Evolutionary conservation across 2,888 invertebrate genomes (phyloP).

Genomic region (Zele albiditarsus): DNA sequence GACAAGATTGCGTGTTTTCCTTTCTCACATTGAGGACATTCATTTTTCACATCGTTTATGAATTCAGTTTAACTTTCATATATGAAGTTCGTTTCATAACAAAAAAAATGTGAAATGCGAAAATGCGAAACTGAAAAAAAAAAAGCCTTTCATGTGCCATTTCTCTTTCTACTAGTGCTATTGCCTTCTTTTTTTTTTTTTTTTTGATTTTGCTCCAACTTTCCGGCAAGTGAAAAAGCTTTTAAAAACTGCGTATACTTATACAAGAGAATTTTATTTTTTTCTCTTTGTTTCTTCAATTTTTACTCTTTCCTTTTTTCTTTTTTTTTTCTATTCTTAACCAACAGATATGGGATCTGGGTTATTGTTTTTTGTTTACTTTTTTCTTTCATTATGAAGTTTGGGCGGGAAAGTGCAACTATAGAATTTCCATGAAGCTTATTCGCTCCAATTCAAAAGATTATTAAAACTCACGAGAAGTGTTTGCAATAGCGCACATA

Average conservation of each 20-base stretch:
- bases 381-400: not conserved
- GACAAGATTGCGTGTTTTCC: not conserved
- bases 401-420: not conserved
- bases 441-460: not conserved
- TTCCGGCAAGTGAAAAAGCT: slow-evolving; percentile 44
- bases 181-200: not conserved
- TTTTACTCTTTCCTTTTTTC: no score
- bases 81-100: not conserved
- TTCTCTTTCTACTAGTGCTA: not conserved
- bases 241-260: slow-evolving; percentile 45
- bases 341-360: not conserved
- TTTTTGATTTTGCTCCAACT: not conserved
- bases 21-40: not conserved
- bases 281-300: no score
- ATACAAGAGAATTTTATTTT: slow-evolving; percentile 46
- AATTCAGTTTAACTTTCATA: not conserved
- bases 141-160: not conserved
- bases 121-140: not conserved
- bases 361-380: not conserved
- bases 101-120: not conserved
- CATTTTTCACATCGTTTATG: not conserved
- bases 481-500: no score
- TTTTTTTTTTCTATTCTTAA: not conserved
- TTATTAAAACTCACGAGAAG: not conserved
- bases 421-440: not conserved